A percentile compares a stretch with the other conserved stretches of the same genome.
Evolutionary conservation across 2,888 invertebrate genomes (phyloP).

Genomic region (Sceliomorpha sp.): DNA sequence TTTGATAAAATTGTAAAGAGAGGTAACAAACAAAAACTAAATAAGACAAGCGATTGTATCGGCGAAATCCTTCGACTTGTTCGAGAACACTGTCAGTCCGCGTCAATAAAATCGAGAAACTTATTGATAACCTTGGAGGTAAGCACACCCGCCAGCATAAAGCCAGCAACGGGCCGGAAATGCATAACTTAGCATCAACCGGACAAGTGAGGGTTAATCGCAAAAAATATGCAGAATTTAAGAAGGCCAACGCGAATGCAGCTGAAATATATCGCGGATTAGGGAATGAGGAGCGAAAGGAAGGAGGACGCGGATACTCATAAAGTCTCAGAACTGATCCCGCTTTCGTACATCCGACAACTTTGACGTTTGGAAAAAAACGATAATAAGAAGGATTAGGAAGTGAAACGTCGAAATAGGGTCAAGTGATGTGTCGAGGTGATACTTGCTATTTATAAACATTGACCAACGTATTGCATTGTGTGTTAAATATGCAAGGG

Average conservation of each 20-base stretch:
- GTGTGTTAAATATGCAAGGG: no score
- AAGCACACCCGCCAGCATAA: constrained; percentile 31
- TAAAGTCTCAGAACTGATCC: constrained; percentile 48
- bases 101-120: constrained; percentile 50
- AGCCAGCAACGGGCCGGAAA: constrained; percentile 63
- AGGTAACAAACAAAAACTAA: background rate
- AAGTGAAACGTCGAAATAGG: constrained; percentile 17
- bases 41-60: constrained; percentile 4
- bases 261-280: constrained; percentile 73
- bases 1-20: background rate
- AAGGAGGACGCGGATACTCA: constrained; percentile 8
- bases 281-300: constrained; percentile 43
- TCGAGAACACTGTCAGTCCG: constrained; percentile 24
- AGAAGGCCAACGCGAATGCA: constrained; percentile 42
- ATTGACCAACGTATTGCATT: no score
- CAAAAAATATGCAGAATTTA: constrained; percentile 68
- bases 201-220: constrained; percentile 72
- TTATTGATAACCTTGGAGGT: constrained; percentile 47
- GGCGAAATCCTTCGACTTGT: constrained; percentile 20
- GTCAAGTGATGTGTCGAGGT: constrained; percentile 29
- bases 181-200: constrained; percentile 75
- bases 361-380: constrained; percentile 33
- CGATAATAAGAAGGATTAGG: constrained; percentile 49
- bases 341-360: constrained; percentile 13
- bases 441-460: no score